Conservation (phyloP, 2,888 invertebrate genomes). For the Stenodema calcarata region DNA sequence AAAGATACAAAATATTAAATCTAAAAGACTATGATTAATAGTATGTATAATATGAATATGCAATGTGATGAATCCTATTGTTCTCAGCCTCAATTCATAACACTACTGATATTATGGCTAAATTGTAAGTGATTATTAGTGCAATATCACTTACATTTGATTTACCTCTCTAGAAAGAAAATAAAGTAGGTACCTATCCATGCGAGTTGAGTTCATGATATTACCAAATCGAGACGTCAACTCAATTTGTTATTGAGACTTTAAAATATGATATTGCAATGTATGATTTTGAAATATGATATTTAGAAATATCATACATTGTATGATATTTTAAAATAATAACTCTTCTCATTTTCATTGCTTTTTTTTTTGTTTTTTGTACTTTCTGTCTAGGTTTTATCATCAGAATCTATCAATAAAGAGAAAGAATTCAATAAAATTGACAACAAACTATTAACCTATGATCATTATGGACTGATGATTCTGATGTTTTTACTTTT, state of each 20-base stretch:
- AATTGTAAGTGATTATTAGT: constrained; percentile 22
- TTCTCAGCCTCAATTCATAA: constrained; percentile 45
- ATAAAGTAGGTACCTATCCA: constrained; percentile 12
- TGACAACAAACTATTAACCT: constrained; percentile 2
- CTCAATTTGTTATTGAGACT: too few relatives aligned
- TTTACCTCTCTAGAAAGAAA: constrained; percentile 21
- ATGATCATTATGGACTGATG: background rate
- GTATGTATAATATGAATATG: constrained; percentile 47
- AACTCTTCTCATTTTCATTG: constrained; percentile 7
- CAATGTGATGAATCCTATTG: constrained; percentile 46
- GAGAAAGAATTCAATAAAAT: background rate
- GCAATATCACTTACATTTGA: constrained; percentile 40
- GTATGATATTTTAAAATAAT: background rate
- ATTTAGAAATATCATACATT: too few relatives aligned
- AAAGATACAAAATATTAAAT: constrained; percentile 50
- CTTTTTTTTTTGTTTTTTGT: constrained; percentile 20
- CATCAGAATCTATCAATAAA: background rate
- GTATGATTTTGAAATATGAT: too few relatives aligned
- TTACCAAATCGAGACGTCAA: constrained; percentile 9
- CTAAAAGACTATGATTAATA: constrained; percentile 50
- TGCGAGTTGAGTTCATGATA: constrained; percentile 18
- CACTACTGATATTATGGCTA: constrained; percentile 46
- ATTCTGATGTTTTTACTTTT: background rate
- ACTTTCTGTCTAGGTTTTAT: background rate
- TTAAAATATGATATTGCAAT: too few relatives aligned